Evolutionary conservation across 1,140 invertebrate species (phyloP), one percentile per base, ranked within the genome.

Genomic region (Onthophagus taurus): DNA sequence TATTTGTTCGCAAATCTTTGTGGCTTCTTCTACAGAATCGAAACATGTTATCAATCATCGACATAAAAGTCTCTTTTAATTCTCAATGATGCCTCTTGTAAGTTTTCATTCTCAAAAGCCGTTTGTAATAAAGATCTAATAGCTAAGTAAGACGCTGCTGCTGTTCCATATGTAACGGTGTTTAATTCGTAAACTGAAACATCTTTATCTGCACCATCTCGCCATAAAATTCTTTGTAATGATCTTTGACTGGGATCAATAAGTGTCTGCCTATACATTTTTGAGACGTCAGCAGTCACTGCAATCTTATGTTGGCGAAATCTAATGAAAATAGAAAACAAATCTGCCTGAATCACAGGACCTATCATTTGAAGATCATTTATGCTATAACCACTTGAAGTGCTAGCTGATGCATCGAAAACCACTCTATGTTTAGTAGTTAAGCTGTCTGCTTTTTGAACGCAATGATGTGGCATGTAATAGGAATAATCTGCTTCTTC

Each of bases 381-480:
- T 12, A 68, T 44, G 14, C 59, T 64, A 13, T 49, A 23, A 6
- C 62, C 59, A 8, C 34, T 50, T 2, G 42, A 39, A 2, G 60
- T 57, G 36, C 48, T 51, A 7, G 47, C 33, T 5, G 62, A 65
- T 6, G 47, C 58, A 49, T 67, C 59, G 39, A 65, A 67, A 11
- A 69, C 66, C 4, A 67, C 59, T 42, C 65, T 38, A 7, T 64
- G 26, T 49, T 60, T 59, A 1, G 63, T 64, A 4, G 57, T 61
- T 1, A 31, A 31, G 21, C 56, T 58, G n/a, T 48, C 24, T 19
- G 48, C 44, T 39, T 52, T 53, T 0, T 63, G 4, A 0, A 69
- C 64, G 2, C 52, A 51, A 35, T 67, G 65, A 49, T 72, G 68
- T 2, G 68, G 65, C 13, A 70, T 24, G 42, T 60, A 71, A 47